Evolutionary conservation across 2,113 vertebrate species (phyloP), one percentile per base, ranked within the genome.

Genomic region (Rynchops niger): DNA sequence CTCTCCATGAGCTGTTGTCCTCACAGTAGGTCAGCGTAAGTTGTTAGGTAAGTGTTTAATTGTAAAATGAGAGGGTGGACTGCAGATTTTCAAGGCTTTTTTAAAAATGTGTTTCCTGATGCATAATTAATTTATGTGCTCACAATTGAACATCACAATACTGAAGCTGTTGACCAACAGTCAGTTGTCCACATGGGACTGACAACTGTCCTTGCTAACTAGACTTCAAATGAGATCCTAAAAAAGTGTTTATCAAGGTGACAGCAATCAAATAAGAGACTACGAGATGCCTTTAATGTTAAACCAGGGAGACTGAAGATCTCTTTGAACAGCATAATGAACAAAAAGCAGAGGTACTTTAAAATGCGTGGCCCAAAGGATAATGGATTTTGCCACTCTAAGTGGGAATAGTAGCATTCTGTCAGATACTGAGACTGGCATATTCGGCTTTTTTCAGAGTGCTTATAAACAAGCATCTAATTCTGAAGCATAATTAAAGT

Each of bases 401-500:
- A 77, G 19, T 20, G 34, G n/a, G 38, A 59, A 40, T 12, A 74
- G 34, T n/a, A 67, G 38, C 47, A 36, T 55, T 85, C 47, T 72
- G 52, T 67, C 69, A 53, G 47, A 66, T 32, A 40, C 47, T 9
- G 32, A 80, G 73, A 91, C 71, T 81, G 88, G 70, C 82, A 90
- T 66, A 56, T 76, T 94, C 65, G 59, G 25, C 25, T 71, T 93
- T 88, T 94, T 91, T 86, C 81, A 82, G 73, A 67, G 49, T 82
- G 72, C 82, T 92, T 86, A 52, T 87, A 89, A 59, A 63, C 50
- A 30, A 94, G 26, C 58, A 58, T 47, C 85, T 91, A 45, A 82
- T 91, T 91, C 50, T 62, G 53, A 94, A 77, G 80, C 12, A 50
- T 89, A 92, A 95, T 86, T 88, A 70, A 70, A 95, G 56, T n/a